Evolutionary conservation across 2,797 vertebrate genomes (phyloP).

Genomic region (Clarias platycephalus): DNA sequence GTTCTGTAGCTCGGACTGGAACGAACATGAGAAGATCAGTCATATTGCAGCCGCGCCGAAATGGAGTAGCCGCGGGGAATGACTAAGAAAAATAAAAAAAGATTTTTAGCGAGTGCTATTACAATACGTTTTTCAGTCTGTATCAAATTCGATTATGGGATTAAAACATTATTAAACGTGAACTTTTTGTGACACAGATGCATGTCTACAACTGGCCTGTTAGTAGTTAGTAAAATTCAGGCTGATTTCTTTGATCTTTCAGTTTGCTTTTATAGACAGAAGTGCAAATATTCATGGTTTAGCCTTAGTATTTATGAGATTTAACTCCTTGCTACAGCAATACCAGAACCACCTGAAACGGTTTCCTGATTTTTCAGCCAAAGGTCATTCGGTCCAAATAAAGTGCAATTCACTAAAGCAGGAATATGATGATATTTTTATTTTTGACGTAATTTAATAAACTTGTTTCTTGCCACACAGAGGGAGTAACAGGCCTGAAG

Average conservation of each 20-base stretch:
- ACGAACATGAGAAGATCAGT: neutral
- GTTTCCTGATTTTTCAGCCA: neutral
- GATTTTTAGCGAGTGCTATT: neutral
- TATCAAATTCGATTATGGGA: neutral
- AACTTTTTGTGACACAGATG: neutral
- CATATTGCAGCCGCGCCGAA: neutral
- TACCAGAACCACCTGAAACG: neutral
- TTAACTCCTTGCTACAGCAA: neutral
- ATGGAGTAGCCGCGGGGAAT: neutral
- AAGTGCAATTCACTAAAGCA: neutral
- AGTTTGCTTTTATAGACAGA: neutral
- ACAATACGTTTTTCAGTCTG: neutral
- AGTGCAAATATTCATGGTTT: neutral
- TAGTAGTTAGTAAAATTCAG: neutral
- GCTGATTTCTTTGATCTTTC: no score
- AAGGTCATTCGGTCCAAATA: neutral
- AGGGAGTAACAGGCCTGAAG: slow-evolving; percentile 94
- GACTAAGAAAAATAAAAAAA: neutral
- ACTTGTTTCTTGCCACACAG: slow-evolving; percentile 65
- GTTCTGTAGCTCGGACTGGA: slow-evolving; percentile 8
- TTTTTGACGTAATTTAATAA: neutral
- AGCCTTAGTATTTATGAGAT: neutral
- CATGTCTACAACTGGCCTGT: neutral
- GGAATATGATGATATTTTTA: neutral
- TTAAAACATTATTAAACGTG: neutral